These are phyloP conservation scores for Argynnis bischoffii DNA, from an alignment of 2,888 invertebrate species.

Conservation along the genomic window DNA sequence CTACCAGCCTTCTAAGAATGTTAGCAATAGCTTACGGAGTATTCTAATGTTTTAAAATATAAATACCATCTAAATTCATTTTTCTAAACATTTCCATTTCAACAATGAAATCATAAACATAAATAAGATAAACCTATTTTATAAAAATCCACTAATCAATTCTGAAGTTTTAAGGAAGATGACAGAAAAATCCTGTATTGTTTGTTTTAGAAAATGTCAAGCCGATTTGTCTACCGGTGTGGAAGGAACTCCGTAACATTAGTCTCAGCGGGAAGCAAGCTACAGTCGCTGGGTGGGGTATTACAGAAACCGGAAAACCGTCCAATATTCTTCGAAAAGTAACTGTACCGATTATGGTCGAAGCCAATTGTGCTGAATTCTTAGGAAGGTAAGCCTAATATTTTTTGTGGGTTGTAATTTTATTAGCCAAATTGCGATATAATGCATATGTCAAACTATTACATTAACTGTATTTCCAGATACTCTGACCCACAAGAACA, in stretches of 20 bases:
- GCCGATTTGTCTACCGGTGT: slow-evolving; percentile 36
- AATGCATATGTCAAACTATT: neutral
- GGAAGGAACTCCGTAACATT: slow-evolving; percentile 17
- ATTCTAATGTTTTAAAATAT: neutral
- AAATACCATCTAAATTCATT: neutral
- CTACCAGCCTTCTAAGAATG: too few relatives aligned
- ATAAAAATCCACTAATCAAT: too few relatives aligned
- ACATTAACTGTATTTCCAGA: too few relatives aligned
- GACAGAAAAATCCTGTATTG: neutral
- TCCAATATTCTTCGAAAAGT: slow-evolving; percentile 35
- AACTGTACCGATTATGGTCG: slow-evolving; percentile 25
- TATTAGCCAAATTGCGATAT: neutral
- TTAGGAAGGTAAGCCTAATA: slow-evolving; percentile 12
- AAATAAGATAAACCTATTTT: too few relatives aligned
- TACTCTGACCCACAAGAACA: neutral
- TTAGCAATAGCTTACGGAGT: too few relatives aligned
- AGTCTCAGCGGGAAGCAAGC: slow-evolving; percentile 16
- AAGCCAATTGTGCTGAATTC: slow-evolving; percentile 25
- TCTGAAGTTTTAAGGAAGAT: neutral
- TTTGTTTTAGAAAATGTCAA: slow-evolving; percentile 32
- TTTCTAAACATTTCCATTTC: neutral
- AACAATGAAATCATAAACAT: too few relatives aligned
- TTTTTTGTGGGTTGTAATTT: neutral
- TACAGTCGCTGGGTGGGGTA: slow-evolving; percentile 37
- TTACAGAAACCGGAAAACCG: slow-evolving; percentile 25